phyloP scores from a whole-genome alignment of 2,113 vertebrate species.

The Ictidomys tridecemlineatus region DNA sequence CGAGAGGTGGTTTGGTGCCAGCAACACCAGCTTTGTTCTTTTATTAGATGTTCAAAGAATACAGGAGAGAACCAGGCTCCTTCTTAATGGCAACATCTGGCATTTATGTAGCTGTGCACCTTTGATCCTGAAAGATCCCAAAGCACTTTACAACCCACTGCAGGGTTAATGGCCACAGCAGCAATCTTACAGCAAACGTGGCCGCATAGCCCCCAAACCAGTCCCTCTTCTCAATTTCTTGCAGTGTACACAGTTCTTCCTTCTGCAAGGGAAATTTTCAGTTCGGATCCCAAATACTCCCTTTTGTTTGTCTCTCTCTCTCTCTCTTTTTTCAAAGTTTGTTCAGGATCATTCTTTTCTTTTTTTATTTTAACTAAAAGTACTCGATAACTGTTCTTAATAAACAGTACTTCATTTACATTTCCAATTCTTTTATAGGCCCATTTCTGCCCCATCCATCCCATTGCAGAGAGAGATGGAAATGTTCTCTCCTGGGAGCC shows the following conservation, averaged over 20 bases:
- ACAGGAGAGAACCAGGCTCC: conserved; percentile 64
- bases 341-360: background rate
- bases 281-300: background rate
- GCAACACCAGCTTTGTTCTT: conserved; percentile 76
- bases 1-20: conserved; percentile 43
- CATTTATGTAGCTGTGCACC: conserved; percentile 58
- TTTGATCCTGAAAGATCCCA: conserved; percentile 66
- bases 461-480: conserved; percentile 91
- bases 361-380: background rate
- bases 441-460: conserved; percentile 69
- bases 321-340: conserved; percentile 39
- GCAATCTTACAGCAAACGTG: background rate
- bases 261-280: conserved; percentile 15
- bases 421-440: conserved; percentile 58
- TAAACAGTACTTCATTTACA: conserved; percentile 65
- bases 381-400: conserved; percentile 62
- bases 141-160: conserved; percentile 64
- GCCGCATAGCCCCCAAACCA: background rate
- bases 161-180: conserved; percentile 52
- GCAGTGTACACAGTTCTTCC: background rate
- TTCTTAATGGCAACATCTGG: conserved; percentile 74
- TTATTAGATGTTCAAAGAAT: conserved; percentile 78
- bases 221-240: background rate
- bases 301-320: background rate
- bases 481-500: conserved; percentile 86